Evolutionary conservation across 2,797 vertebrate genomes (phyloP), one percentile per base, ranked within the genome.

Genomic region (Eremophila alpestris): DNA sequence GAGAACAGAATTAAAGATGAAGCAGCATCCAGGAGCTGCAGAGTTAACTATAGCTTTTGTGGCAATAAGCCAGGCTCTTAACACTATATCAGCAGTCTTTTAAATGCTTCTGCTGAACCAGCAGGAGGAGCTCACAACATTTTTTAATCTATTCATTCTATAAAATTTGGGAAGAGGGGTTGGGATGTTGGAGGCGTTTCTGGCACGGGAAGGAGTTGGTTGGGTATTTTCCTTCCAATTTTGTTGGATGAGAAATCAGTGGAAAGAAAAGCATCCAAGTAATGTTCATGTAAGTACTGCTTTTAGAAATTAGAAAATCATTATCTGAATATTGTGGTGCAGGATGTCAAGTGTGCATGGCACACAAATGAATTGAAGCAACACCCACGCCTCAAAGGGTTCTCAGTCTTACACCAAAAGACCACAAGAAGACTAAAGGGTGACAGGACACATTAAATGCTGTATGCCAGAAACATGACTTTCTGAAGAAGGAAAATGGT

Each of bases 81-180:
- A 93, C 46, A 68, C 56, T 76, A 59, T 13, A 52, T 84, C 82
- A 95, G 73, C 64, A 87, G n/a, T 78, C n/a, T 87, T 93, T 43
- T 49, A 40, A 79, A 93, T 54, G 64, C 77, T 78, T 56, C 79
- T 51, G n/a, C 43, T 64, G 82, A 95, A 65, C 90, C 92, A 97
- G 91, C 56, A 97, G 92, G 94, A 96, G 89, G 69, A 97, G 65
- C 79, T 95, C 86, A 96, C 71, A 94, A 97, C 75, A 87, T 92
- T 76, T 94, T 83, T 90, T 88, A 93, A 91, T 59, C 58, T 79
- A 23, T 60, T 92, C 41, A 36, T 82, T 90, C 89, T 45, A 89
- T 36, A 91, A 92, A 96, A 94, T 89, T 59, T 81, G 70, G 59
- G 48, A 58, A 75, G 20, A 78, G 34, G 77, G 36, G 11, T 9